Conservation (phyloP, 2,888 invertebrate species). For the Criorhina ranunculi region DNA sequence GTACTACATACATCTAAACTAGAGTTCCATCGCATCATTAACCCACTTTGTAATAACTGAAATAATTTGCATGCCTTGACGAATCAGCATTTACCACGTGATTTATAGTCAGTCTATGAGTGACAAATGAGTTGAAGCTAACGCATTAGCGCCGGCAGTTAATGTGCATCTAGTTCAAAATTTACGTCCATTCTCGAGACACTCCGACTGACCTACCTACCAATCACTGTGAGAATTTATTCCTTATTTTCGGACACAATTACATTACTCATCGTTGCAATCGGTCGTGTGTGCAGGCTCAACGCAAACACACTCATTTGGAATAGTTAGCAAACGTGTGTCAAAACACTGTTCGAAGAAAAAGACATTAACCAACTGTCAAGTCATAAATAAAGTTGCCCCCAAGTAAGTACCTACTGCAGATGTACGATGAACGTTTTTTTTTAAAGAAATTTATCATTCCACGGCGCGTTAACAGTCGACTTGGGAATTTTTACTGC, state of each 20-base stretch:
- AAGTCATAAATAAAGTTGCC: constrained; percentile 72
- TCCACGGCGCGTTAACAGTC: constrained; percentile 69
- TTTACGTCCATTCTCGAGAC: not conserved
- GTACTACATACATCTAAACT: no score
- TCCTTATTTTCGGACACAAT: constrained; percentile 30
- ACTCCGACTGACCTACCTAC: constrained; percentile 5
- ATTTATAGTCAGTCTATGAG: not conserved
- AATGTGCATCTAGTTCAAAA: not conserved
- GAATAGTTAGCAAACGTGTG: constrained; percentile 51
- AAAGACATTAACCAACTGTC: constrained; percentile 75
- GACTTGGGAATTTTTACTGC: constrained; percentile 71
- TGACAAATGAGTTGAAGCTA: not conserved
- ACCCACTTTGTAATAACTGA: not conserved
- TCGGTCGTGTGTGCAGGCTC: constrained; percentile 2
- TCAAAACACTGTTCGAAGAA: constrained; percentile 72
- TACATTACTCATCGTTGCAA: constrained; percentile 57
- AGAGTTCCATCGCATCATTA: not conserved
- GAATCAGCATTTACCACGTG: constrained; percentile 1
- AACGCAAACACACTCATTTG: constrained; percentile 47
- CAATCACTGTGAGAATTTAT: not conserved
- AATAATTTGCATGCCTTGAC: constrained; percentile 21
- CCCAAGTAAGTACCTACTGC: constrained; percentile 52
- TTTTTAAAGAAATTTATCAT: constrained; percentile 69
- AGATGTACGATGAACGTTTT: constrained; percentile 58
- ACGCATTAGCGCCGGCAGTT: constrained; percentile 4